phyloP scores from a whole-genome alignment of 2,797 vertebrate genomes.

The Artibeus jamaicensis region DNA sequence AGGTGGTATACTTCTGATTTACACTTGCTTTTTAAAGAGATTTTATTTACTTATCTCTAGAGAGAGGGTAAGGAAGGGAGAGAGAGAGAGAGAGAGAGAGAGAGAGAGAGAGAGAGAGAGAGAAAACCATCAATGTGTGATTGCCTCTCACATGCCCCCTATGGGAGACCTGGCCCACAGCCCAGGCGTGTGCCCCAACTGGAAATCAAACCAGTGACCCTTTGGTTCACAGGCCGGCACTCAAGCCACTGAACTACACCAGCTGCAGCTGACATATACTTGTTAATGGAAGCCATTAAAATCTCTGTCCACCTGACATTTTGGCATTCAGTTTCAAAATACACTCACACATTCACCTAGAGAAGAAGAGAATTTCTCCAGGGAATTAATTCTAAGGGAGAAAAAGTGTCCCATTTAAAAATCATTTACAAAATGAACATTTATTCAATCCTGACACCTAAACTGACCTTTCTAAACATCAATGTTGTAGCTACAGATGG shows the following conservation, averaged over 20 bases:
- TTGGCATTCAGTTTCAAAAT: conserved; percentile 6
- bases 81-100: too few species aligned
- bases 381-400: conserved; percentile 1
- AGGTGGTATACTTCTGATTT: not conserved
- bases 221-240: too few species aligned
- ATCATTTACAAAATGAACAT: conserved; percentile 21
- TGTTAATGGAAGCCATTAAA: not conserved
- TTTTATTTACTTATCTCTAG: too few species aligned
- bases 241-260: too few species aligned
- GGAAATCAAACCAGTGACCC: too few species aligned
- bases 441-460: conserved; percentile 33
- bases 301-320: not conserved
- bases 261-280: not conserved
- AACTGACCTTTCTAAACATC: conserved; percentile 65
- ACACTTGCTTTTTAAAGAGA: not conserved
- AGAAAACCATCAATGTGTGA: too few species aligned
- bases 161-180: too few species aligned
- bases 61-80: too few species aligned
- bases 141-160: too few species aligned
- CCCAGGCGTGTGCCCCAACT: too few species aligned
- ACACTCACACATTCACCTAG: not conserved
- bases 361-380: conserved; percentile 3
- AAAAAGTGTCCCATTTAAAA: conserved; percentile 38
- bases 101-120: too few species aligned
- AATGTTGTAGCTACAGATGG: conserved; percentile 51